phyloP scores from a whole-genome alignment of 2,797 vertebrate genomes.

The Fundulus diaphanus region DNA sequence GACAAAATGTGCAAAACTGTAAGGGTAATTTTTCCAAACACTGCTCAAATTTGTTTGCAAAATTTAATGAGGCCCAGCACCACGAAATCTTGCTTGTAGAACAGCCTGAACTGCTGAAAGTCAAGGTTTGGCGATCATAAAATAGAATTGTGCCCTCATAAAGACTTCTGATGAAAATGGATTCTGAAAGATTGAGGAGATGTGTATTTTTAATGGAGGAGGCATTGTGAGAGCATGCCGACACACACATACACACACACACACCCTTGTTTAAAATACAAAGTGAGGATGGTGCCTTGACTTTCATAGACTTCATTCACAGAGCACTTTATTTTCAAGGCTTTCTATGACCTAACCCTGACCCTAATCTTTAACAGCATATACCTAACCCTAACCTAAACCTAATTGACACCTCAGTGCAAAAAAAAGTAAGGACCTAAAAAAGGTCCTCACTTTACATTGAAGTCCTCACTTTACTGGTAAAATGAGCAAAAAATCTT shows the following conservation, averaged over 20 bases:
- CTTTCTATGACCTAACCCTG: too few species aligned
- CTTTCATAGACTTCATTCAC: too few species aligned
- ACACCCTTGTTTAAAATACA: too few species aligned
- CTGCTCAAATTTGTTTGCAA: not conserved
- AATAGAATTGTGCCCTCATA: slow-evolving; percentile 34
- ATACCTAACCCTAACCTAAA: too few species aligned
- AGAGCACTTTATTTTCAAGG: too few species aligned
- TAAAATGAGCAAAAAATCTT: too few species aligned
- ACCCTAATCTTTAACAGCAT: too few species aligned
- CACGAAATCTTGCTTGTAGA: slow-evolving; percentile 36
- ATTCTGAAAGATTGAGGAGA: slow-evolving; percentile 58
- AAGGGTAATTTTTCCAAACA: not conserved
- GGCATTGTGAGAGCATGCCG: slow-evolving; percentile 5
- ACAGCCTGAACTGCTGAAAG: slow-evolving; percentile 21
- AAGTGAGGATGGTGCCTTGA: too few species aligned
- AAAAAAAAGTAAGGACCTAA: too few species aligned
- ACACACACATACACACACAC: slow-evolving; percentile 3
- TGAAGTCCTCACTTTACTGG: too few species aligned
- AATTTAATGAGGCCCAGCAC: slow-evolving; percentile 49
- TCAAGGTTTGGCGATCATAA: slow-evolving; percentile 44
- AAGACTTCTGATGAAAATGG: slow-evolving; percentile 55
- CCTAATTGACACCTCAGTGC: too few species aligned
- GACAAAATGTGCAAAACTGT: not conserved
- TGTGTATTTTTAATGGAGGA: slow-evolving; percentile 50
- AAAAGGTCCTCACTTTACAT: too few species aligned